Evolutionary conservation across 2,888 invertebrate species (phyloP).

Genomic region (Galeruca laticollis): DNA sequence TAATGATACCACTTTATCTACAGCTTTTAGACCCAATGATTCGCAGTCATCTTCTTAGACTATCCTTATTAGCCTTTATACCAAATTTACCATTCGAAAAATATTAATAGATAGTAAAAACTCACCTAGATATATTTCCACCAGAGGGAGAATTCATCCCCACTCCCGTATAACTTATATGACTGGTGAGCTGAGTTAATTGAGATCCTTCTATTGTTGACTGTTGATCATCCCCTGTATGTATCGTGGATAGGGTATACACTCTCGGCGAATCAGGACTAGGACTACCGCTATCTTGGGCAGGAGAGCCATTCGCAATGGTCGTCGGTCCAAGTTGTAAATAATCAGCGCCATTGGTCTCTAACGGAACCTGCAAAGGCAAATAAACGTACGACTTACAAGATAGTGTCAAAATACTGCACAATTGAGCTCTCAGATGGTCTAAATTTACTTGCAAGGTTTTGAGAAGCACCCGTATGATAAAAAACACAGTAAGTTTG

Average conservation of each 20-base stretch:
- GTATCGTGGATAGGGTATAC: slow-evolving; percentile 46
- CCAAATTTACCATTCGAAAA: no score
- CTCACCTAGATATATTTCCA: slow-evolving; percentile 39
- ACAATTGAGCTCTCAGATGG: no score
- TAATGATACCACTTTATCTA: no score
- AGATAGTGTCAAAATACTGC: no score
- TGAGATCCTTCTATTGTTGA: slow-evolving; percentile 57
- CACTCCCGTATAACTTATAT: slow-evolving; percentile 62
- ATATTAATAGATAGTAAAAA: neutral
- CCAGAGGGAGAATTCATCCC: slow-evolving; percentile 39
- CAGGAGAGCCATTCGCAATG: slow-evolving; percentile 59
- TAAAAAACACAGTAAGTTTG: no score
- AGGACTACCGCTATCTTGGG: slow-evolving; percentile 61
- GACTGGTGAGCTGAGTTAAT: slow-evolving; percentile 63
- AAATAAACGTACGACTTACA: neutral
- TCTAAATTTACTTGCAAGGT: no score
- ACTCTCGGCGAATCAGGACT: slow-evolving; percentile 59
- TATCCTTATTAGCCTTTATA: no score
- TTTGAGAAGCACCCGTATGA: no score
- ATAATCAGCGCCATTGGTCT: slow-evolving; percentile 59
- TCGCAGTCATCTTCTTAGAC: no score
- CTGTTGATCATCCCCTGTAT: slow-evolving; percentile 55
- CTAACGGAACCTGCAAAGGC: slow-evolving; percentile 57
- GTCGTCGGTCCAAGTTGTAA: slow-evolving; percentile 60
- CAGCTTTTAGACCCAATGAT: no score